Conservation (phyloP, 1,140 invertebrate genomes). For the Ephestia elutella region DNA sequence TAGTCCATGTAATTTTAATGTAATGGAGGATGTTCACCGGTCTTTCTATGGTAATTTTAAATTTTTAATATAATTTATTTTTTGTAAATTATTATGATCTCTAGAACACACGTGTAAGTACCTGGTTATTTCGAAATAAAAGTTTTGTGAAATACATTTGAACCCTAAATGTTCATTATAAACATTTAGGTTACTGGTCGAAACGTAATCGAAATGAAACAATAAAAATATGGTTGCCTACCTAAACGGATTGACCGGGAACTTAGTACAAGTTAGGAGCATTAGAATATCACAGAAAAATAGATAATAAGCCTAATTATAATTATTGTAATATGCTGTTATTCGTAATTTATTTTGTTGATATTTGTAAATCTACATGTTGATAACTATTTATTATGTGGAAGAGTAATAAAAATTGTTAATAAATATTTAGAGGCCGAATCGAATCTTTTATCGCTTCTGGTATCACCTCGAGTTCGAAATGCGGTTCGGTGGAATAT, state of each 20-base stretch:
- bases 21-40: slow-evolving; percentile 59
- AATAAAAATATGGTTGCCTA: background rate
- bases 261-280: slow-evolving; percentile 63
- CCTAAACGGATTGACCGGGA: slow-evolving; percentile 33
- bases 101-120: too few species aligned
- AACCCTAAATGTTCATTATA: too few species aligned
- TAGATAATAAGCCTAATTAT: slow-evolving; percentile 53
- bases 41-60: slow-evolving; percentile 18
- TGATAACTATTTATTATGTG: slow-evolving; percentile 73
- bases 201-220: background rate
- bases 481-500: slow-evolving; percentile 44
- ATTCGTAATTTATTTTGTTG: slow-evolving; percentile 75
- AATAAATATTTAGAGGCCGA: slow-evolving; percentile 57
- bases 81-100: background rate
- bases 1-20: slow-evolving; percentile 71
- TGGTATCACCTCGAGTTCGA: slow-evolving; percentile 24
- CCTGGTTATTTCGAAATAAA: too few species aligned
- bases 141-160: too few species aligned
- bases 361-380: slow-evolving; percentile 74
- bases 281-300: slow-evolving; percentile 52
- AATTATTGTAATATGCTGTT: slow-evolving; percentile 69
- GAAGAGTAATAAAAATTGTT: slow-evolving; percentile 70
- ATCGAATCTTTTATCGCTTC: slow-evolving; percentile 37
- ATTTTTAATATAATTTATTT: background rate
- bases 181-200: too few species aligned